Conservation (phyloP, 2,888 invertebrate genomes). For the Mesorhabditis sp. region DNA sequence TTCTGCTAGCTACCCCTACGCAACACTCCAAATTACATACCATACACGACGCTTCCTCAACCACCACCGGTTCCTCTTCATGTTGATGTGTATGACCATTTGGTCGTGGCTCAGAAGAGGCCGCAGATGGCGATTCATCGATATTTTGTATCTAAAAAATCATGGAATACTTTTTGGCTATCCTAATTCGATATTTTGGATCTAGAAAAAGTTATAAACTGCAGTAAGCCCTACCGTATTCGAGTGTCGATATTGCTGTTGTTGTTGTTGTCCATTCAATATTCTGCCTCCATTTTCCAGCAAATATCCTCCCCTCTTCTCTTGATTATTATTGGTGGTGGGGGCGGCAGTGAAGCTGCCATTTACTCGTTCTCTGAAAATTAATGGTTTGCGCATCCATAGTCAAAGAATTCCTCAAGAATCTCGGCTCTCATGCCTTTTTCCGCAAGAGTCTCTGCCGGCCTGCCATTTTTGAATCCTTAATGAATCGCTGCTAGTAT, state of each 20-base stretch:
- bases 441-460: no score
- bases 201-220: no score
- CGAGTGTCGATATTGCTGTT: background rate
- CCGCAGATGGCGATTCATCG: background rate
- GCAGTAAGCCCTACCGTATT: no score
- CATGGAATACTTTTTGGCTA: background rate
- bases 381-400: no score
- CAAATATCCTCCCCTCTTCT: background rate
- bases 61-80: conserved; percentile 31
- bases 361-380: background rate
- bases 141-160: background rate
- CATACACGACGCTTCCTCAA: conserved; percentile 32
- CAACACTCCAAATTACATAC: conserved; percentile 7
- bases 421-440: no score
- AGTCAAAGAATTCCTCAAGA: no score
- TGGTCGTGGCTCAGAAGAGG: background rate
- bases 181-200: no score
- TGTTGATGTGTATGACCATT: conserved; percentile 1
- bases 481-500: no score
- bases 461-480: no score
- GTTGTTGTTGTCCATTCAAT: background rate
- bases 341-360: background rate
- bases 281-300: background rate
- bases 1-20: no score
- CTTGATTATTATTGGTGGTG: background rate